Evolutionary conservation across 2,888 invertebrate species (phyloP), one percentile per base, ranked within the genome.

Genomic region (Drosophila acutilabella): DNA sequence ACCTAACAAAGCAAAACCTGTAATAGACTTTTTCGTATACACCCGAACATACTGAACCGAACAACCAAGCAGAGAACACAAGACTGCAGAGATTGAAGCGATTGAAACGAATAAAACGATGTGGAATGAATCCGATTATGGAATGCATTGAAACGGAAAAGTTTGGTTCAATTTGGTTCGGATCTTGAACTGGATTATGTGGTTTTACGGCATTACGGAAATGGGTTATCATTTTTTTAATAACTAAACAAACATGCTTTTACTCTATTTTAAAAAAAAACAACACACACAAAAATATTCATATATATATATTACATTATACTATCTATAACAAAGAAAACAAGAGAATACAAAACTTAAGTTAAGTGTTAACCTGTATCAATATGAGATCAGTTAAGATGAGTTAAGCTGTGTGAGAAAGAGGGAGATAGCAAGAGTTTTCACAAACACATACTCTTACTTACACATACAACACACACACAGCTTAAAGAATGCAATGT

Each of bases 341-440:
- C 42, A 38, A 33, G 33, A 45, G 41, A 30, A 64, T 47, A 30
- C 40, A 52, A 67, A 68, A 50, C 44, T 45, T 78, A 73, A 64
- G 45, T 62, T 78, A 78, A 83, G 84, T 86, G 80, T 80, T 80
- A 85, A 80, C 83, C 75, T 65, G 53, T 81, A 64, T 60, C 60
- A 44, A 85, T 64, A 68, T 40, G 26, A 51, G 44, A 62, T 61
- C 58, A 59, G 44, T 48, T 67, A 58, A 47, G 6, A 64, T 57
- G 77, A 71, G 52, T 78, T 66, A 64, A 57, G 75, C 59, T 58
- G 69, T 47, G 59, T 71, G 51, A 41, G 56, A 44, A 8, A 45
- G 14, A 41, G 58, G 3, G 10, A 36, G 58, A 57, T 30, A 10
- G 36, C 33, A 16, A 48, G 20, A 64, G 66, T 47, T 64, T 57